phyloP scores from a whole-genome alignment of 2,888 invertebrate genomes.

The Teleiodes luculella region DNA sequence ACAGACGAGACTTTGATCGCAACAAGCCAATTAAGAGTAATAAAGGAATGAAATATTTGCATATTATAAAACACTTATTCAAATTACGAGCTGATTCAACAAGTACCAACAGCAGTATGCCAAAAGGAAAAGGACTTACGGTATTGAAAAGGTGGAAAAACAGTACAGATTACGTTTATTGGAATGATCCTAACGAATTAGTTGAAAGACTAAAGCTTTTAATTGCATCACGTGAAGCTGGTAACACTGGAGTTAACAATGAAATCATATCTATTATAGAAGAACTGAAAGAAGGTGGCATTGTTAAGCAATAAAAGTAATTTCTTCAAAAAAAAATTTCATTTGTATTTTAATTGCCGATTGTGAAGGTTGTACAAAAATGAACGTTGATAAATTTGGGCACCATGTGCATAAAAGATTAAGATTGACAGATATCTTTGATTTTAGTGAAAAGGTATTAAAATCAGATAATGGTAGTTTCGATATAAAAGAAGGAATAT shows the following conservation, averaged over 20 bases:
- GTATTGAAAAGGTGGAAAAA: slow-evolving; percentile 17
- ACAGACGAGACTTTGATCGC: slow-evolving; percentile 19
- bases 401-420: slow-evolving; percentile 1
- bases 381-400: slow-evolving; percentile 14
- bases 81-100: not conserved
- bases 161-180: slow-evolving; percentile 25
- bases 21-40: slow-evolving; percentile 18
- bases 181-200: slow-evolving; percentile 28
- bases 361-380: too few species aligned
- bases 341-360: not conserved
- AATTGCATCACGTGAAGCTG: slow-evolving; percentile 25
- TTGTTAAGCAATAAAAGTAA: slow-evolving; percentile 16
- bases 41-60: slow-evolving; percentile 18
- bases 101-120: not conserved
- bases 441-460: not conserved
- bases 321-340: not conserved
- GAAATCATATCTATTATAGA: slow-evolving; percentile 45
- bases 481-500: too few species aligned
- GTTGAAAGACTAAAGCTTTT: slow-evolving; percentile 24
- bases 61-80: slow-evolving; percentile 12
- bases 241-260: slow-evolving; percentile 25
- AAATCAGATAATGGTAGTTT: too few species aligned
- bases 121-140: not conserved
- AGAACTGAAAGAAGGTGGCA: slow-evolving; percentile 25
- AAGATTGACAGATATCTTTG: not conserved